Conservation (phyloP, 1,140 invertebrate genomes). For the Eumeta japonica region DNA sequence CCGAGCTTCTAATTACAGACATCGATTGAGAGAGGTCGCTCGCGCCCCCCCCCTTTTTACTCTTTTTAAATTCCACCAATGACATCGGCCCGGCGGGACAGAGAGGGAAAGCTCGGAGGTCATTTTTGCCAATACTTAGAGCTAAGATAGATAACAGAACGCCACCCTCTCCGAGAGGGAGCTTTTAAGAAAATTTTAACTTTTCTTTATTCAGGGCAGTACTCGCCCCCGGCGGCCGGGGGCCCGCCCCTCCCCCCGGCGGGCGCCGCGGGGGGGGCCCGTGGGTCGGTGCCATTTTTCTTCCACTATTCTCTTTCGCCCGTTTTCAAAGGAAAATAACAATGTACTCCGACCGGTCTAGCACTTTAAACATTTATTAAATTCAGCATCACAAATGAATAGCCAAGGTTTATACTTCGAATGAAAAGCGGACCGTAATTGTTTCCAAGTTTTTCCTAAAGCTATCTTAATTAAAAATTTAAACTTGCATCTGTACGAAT, state of each 20-base stretch:
- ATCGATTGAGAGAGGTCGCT: not conserved
- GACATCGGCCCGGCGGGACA: constrained; percentile 25
- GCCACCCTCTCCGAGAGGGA: constrained; percentile 20
- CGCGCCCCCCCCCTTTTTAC: constrained; percentile 4
- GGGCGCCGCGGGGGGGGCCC: constrained; percentile 11
- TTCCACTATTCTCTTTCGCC: constrained; percentile 45
- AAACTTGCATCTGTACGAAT: too few relatives aligned
- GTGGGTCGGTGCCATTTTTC: constrained; percentile 32
- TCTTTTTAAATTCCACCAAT: constrained; percentile 31
- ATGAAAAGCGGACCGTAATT: too few relatives aligned
- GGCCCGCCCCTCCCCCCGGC: too few relatives aligned
- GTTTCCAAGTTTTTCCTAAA: too few relatives aligned
- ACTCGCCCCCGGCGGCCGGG: too few relatives aligned
- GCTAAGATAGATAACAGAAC: constrained; percentile 51
- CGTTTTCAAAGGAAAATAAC: constrained; percentile 45
- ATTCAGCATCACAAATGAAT: constrained; percentile 43
- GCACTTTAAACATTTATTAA: constrained; percentile 45
- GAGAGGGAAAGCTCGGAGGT: constrained; percentile 25
- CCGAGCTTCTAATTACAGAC: constrained; percentile 1
- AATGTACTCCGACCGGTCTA: constrained; percentile 15
- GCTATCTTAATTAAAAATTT: too few relatives aligned
- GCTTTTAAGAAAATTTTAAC: constrained; percentile 53
- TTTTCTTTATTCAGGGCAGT: constrained; percentile 48
- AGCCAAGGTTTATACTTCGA: too few relatives aligned
- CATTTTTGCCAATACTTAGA: constrained; percentile 52